These are phyloP conservation scores for Drosophila subobscura DNA, from an alignment of 1,140 invertebrate species.

Conservation along the genomic window DNA sequence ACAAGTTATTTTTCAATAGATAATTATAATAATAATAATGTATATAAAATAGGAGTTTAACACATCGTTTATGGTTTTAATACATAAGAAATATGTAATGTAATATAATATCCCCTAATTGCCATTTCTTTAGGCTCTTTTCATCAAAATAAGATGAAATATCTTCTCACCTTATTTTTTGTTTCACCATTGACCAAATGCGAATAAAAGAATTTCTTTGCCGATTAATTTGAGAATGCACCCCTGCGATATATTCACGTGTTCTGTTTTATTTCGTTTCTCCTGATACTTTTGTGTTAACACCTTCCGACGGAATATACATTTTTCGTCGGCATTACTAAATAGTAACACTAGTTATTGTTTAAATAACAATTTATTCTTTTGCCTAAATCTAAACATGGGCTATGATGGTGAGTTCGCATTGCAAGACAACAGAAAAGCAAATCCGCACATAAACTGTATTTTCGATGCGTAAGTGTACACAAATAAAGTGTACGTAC, in stretches of 20 bases:
- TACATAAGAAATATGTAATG: too few species aligned
- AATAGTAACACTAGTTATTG: slow-evolving; percentile 50
- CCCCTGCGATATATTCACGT: slow-evolving; percentile 51
- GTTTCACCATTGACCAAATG: background rate
- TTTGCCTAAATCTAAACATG: slow-evolving; percentile 45
- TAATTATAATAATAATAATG: too few species aligned
- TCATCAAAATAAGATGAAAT: too few species aligned
- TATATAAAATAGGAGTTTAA: too few species aligned
- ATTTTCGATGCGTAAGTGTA: slow-evolving; percentile 8
- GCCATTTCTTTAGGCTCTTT: too few species aligned
- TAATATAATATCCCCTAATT: too few species aligned
- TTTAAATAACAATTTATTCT: slow-evolving; percentile 30
- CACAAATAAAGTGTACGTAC: slow-evolving; percentile 22
- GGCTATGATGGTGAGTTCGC: slow-evolving; percentile 65
- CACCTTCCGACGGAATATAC: slow-evolving; percentile 67
- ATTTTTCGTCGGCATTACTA: slow-evolving; percentile 69
- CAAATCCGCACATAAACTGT: background rate
- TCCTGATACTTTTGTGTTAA: slow-evolving; percentile 54
- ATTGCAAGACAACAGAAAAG: background rate
- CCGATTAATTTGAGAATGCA: slow-evolving; percentile 11
- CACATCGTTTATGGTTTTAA: too few species aligned
- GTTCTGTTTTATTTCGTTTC: slow-evolving; percentile 74
- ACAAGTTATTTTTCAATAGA: too few species aligned
- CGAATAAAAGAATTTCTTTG: too few species aligned
- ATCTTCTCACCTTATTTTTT: too few species aligned